Evolutionary conservation across 2,797 vertebrate genomes (phyloP), one percentile per base, ranked within the genome.

Genomic region (Tarsius wallacei): DNA sequence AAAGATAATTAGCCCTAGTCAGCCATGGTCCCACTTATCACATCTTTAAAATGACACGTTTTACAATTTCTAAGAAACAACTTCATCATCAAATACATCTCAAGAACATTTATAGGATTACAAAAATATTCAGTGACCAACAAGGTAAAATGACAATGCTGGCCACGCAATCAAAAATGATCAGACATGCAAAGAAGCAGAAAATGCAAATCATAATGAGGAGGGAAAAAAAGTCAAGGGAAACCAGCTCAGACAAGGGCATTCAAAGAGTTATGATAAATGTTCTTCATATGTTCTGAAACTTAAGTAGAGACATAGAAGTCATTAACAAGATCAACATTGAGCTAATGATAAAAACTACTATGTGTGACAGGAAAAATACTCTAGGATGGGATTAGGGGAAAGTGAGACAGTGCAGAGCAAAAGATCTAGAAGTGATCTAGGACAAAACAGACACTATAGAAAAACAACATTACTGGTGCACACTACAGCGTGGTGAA

Each of bases 41-140:
- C 31, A 85, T 82, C 61, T 82, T 93, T 68, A 91, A 61, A 88
- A 82, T 90, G 42, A 87, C 12, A 33, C 12, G 73, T 87, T 49
- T 74, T 91, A 77, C 19, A 51, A 74, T 91, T 91, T 81, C 53
- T 77, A 95, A 86, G 70, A 31, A 51, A 90, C 53, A 84, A 53
- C 31, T 26, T 6, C 14, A 68, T 81, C 33, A 16, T 84, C 74
- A 87, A 90, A 92, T 3, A 93, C 81, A 63, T 33, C 11, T 64
- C 36, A 85, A 68, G 33, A 49, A 77, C 89, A 66, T 42, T 90
- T 84, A 47, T 7, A 78, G 59, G 33, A 92, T 78, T 88, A 51
- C 1, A 55, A 33, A 97, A 77, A 63, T 33, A 80, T 31, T 10
- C 31, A 94, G 16, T 21, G 49, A 14, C 26, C 47, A 61, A 49